These are phyloP conservation scores for Nemotelus pantherinus DNA, from an alignment of 2,888 invertebrate species.

Conservation along the genomic window DNA sequence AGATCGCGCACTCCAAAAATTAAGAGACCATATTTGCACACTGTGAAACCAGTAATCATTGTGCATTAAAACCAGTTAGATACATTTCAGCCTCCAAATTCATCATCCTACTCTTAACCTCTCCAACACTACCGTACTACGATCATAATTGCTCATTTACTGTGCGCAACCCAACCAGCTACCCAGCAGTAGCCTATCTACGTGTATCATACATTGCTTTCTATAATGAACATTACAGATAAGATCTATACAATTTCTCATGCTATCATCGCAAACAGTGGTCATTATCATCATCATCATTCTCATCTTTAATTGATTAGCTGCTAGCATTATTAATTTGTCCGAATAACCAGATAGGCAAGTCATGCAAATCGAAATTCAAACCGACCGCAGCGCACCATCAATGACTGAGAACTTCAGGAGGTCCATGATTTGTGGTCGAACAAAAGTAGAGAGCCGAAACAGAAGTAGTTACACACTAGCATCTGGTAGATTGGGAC, in stretches of 20 bases:
- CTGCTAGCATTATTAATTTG: conserved; percentile 22
- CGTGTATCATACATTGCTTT: not conserved
- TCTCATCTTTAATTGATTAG: conserved; percentile 21
- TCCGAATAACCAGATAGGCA: not conserved
- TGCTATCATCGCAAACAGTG: not conserved
- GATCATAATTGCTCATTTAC: no score
- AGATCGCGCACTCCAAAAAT: no score
- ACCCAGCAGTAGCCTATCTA: not conserved
- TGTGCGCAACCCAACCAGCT: not conserved
- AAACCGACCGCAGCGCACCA: not conserved
- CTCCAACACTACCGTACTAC: no score
- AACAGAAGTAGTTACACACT: conserved; percentile 12
- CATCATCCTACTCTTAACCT: no score
- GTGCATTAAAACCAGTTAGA: no score
- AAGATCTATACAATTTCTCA: conserved; percentile 1
- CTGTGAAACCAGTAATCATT: no score
- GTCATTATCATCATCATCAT: conserved; percentile 5
- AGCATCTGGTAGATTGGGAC: not conserved
- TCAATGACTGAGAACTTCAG: not conserved
- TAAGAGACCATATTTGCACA: no score
- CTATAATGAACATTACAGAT: conserved; percentile 14
- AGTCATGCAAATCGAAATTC: not conserved
- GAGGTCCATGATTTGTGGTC: not conserved
- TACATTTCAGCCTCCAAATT: no score
- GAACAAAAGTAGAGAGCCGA: no score